phyloP scores from a whole-genome alignment of 2,113 vertebrate species.

The Leptocoma aspasia region DNA sequence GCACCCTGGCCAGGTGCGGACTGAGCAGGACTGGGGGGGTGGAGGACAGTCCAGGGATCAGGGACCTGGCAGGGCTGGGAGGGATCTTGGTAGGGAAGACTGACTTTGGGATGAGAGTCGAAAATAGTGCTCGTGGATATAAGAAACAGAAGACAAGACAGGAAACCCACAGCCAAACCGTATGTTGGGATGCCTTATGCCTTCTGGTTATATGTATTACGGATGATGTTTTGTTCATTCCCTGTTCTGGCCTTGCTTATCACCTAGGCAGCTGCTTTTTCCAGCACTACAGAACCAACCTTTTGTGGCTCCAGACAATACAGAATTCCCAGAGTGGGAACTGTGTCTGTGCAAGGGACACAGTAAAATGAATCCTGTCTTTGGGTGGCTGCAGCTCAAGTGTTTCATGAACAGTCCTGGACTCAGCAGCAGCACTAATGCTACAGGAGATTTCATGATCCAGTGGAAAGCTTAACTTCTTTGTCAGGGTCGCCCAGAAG shows the following conservation, averaged over 20 bases:
- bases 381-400: neutral
- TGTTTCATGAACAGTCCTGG: neutral
- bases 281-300: neutral
- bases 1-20: neutral
- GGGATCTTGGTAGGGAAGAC: neutral
- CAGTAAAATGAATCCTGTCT: neutral
- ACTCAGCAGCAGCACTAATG: neutral
- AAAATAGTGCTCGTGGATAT: neutral
- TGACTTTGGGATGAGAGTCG: rapidly evolving
- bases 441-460: neutral
- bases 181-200: neutral
- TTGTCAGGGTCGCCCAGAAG: neutral
- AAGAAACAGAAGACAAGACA: neutral
- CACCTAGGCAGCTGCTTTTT: neutral
- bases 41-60: neutral
- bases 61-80: neutral
- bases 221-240: neutral
- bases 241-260: neutral
- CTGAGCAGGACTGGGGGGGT: rapidly evolving
- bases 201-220: neutral
- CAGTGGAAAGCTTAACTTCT: neutral
- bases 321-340: neutral
- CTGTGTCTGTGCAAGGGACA: neutral
- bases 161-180: neutral
- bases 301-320: neutral